Percentiles rank a stretch among this genome's conserved stretches.
These are phyloP conservation scores for Alexandromys fortis DNA, from an alignment of 2,113 vertebrate genomes.

Conservation along the genomic window DNA sequence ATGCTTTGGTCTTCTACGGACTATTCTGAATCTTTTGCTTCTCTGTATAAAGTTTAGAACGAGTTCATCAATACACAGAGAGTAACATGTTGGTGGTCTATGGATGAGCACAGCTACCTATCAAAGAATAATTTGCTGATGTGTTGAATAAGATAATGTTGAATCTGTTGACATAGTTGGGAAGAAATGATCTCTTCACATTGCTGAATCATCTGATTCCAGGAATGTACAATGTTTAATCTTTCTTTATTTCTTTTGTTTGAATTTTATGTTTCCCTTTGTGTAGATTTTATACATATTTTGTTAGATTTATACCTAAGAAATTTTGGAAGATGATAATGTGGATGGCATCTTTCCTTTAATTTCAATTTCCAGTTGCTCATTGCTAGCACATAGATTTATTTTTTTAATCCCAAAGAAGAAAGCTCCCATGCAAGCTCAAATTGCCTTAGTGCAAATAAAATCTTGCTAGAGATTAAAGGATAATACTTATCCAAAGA, in stretches of 20 bases:
- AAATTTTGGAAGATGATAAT: not conserved
- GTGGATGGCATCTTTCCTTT: not conserved
- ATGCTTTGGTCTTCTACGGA: not conserved
- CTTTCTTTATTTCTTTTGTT: not conserved
- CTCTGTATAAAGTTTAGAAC: not conserved
- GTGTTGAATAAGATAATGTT: not conserved
- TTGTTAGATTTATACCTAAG: not conserved
- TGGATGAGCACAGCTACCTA: no score
- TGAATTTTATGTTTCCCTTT: not conserved
- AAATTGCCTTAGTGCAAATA: not conserved
- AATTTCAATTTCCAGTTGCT: not conserved
- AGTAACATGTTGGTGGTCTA: not conserved
- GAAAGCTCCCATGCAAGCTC: not conserved
- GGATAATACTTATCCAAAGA: not conserved
- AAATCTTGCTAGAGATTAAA: not conserved
- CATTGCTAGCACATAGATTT: not conserved
- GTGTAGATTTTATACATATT: not conserved
- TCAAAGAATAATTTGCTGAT: not conserved
- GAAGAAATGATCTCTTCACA: not conserved
- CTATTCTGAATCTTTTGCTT: not conserved
- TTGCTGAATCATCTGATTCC: not conserved
- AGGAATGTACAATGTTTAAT: not conserved
- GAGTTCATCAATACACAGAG: not conserved
- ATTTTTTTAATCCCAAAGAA: slow-evolving; percentile 9
- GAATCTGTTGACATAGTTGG: not conserved